Evolutionary conservation across 2,113 vertebrate genomes (phyloP), one percentile per base, ranked within the genome.

Genomic region (Lethenteron camtschaticum): DNA sequence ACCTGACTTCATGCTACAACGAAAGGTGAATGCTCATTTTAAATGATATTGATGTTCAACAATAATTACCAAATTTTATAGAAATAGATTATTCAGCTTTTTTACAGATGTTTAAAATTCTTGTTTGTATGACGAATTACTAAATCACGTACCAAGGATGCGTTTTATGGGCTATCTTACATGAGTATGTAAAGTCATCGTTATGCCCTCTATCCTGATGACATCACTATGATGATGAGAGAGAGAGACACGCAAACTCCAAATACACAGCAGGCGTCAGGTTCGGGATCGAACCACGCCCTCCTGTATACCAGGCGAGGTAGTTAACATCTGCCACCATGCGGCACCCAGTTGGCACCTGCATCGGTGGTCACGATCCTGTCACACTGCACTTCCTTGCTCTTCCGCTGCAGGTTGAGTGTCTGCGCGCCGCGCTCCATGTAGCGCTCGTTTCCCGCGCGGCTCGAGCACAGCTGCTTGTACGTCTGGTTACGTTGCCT

Each of bases 321-420:
- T 59, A 56, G 11, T 16, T 11, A 16, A 58, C 11, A 24, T 18
- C 20, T n/a, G 24, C 63, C 63, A 18, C 16, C 24, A 11, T 10
- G 63, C 56, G n/a, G 56, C 56, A 69, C 9, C 56, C 13, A 10
- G 59, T 60, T 2, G 73, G 74, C 72, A 89, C 91, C 89, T 85
- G 84, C 77, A 3, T 91, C 85, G 73, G 77, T 78, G 75, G 73
- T 71, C 70, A 69, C 1, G 70, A 85, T 71, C 55, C 13, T 72
- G 7, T 90, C 82, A 75, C 79, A 85, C 18, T 95, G 89, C 60
- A 82, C 77, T 1, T 83, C 83, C 75, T 94, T 95, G 72, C 74
- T 80, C 76, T 92, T 96, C 4, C 76, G 16, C 0, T 81, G 80
- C 69, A 77, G 81, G 0, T 79, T 84, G 69, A 92, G n/a, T 2